Percentiles rank a stretch among this genome's conserved stretches.
These are phyloP conservation scores for Steatocranus sp. DNA, from an alignment of 2,797 vertebrate genomes.

Conservation along the genomic window DNA sequence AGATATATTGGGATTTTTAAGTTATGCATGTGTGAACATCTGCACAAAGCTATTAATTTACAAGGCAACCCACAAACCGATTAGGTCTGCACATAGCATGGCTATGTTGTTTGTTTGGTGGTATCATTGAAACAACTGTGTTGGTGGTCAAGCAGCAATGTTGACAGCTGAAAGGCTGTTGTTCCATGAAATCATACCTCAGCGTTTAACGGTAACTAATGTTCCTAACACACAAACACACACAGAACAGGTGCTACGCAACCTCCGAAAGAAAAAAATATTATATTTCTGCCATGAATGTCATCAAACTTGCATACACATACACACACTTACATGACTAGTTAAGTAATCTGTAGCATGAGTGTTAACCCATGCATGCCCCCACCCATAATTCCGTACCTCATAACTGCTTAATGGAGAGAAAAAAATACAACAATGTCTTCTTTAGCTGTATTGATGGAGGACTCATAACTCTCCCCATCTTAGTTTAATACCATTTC, in stretches of 20 bases:
- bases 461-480: slow-evolving; percentile 11
- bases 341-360: slow-evolving; percentile 45
- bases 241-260: slow-evolving; percentile 23
- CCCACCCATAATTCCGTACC: slow-evolving; percentile 2
- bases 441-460: slow-evolving; percentile 5
- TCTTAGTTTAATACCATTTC: slow-evolving; percentile 43
- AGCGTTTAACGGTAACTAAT: slow-evolving; percentile 38
- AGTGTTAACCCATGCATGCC: not conserved
- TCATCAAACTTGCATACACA: not conserved
- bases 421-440: slow-evolving; percentile 25
- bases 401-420: slow-evolving; percentile 36
- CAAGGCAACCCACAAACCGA: not conserved
- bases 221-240: slow-evolving; percentile 12
- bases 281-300: not conserved
- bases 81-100: not conserved
- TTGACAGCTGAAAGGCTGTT: slow-evolving; percentile 67
- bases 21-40: not conserved
- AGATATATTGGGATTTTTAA: slow-evolving; percentile 26
- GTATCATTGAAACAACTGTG: slow-evolving; percentile 49
- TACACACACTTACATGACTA: slow-evolving; percentile 24
- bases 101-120: slow-evolving; percentile 27
- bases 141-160: slow-evolving; percentile 30
- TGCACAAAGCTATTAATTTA: slow-evolving; percentile 6
- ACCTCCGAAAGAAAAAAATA: not conserved
- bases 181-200: slow-evolving; percentile 40